phyloP scores from a whole-genome alignment of 2,888 invertebrate genomes.

The Auanema sp. region DNA sequence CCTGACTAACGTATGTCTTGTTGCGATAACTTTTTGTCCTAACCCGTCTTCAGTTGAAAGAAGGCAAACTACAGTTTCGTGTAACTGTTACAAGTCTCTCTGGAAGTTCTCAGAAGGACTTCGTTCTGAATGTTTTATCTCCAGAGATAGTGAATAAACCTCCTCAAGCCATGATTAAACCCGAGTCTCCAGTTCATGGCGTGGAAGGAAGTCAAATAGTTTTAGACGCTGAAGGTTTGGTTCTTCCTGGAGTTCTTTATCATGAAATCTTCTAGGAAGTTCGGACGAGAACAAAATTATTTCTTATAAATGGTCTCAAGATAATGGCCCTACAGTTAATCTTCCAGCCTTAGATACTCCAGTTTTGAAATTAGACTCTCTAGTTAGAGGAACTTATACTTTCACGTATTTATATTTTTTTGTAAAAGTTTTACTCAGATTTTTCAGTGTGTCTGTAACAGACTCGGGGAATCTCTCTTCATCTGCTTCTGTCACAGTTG shows the following conservation, averaged over 20 bases:
- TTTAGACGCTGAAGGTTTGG: conserved; percentile 32
- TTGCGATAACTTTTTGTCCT: too few species aligned
- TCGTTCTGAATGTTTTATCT: conserved; percentile 13
- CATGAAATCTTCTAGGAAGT: conserved; percentile 15
- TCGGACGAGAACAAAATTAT: conserved; percentile 25
- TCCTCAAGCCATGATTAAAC: conserved; percentile 27
- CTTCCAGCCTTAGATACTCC: conserved; percentile 29
- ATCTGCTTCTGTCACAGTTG: conserved; percentile 22
- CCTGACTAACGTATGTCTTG: conserved; percentile 10
- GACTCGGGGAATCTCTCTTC: conserved; percentile 19
- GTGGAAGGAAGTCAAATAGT: conserved; percentile 30
- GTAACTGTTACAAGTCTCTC: conserved; percentile 15
- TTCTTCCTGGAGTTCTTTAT: background rate
- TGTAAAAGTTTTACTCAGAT: background rate
- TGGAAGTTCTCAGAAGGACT: conserved; percentile 1
- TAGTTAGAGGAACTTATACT: conserved; percentile 25
- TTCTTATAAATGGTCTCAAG: conserved; percentile 27
- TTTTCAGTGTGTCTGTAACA: conserved; percentile 24
- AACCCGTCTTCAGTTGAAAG: conserved; percentile 11
- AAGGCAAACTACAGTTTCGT: conserved; percentile 15
- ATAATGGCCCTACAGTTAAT: conserved; percentile 24
- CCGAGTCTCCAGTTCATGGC: conserved; percentile 24
- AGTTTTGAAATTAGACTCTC: conserved; percentile 23
- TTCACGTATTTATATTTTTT: conserved; percentile 19
- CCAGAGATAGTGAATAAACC: conserved; percentile 18